These are phyloP conservation scores for Trematomus bernacchii DNA, from an alignment of 2,797 vertebrate genomes.

Conservation along the genomic window DNA sequence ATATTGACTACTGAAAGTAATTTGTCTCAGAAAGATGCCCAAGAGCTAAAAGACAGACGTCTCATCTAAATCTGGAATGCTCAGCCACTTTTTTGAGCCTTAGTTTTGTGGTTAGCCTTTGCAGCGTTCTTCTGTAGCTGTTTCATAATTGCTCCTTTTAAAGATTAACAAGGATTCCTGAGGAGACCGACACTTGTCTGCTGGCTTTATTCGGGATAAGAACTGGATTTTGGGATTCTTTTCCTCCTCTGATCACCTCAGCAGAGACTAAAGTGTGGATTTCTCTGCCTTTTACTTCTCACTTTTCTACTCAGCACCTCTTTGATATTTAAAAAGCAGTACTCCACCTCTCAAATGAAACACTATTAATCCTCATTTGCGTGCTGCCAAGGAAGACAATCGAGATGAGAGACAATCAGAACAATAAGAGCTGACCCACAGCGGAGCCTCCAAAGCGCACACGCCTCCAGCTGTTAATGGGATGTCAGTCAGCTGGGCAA, in stretches of 20 bases:
- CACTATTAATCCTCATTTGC: slow-evolving; percentile 74
- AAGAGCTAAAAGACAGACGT: slow-evolving; percentile 81
- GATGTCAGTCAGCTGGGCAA: slow-evolving; percentile 68
- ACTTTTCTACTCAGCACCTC: background rate
- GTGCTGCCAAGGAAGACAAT: slow-evolving; percentile 53
- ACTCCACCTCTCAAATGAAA: slow-evolving; percentile 59
- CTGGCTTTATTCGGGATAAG: slow-evolving; percentile 50
- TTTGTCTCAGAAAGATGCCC: slow-evolving; percentile 86
- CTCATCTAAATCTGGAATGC: slow-evolving; percentile 79
- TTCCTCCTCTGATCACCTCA: slow-evolving; percentile 28
- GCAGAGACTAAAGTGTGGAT: slow-evolving; percentile 27
- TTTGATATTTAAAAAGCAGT: slow-evolving; percentile 38
- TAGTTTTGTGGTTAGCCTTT: slow-evolving; percentile 74
- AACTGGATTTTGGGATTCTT: slow-evolving; percentile 31
- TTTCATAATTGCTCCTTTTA: slow-evolving; percentile 70
- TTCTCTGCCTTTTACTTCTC: background rate
- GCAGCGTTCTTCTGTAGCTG: slow-evolving; percentile 62
- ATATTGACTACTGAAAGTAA: slow-evolving; percentile 82
- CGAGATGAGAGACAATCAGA: slow-evolving; percentile 65
- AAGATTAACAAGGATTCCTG: slow-evolving; percentile 71
- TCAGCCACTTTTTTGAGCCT: slow-evolving; percentile 68
- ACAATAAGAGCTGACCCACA: slow-evolving; percentile 66
- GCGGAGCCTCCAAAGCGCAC: slow-evolving; percentile 37
- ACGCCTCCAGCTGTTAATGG: slow-evolving; percentile 72
- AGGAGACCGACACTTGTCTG: slow-evolving; percentile 56